Evolutionary conservation across 2,113 vertebrate species (phyloP).

Genomic region (Opisthocomus hoazin): DNA sequence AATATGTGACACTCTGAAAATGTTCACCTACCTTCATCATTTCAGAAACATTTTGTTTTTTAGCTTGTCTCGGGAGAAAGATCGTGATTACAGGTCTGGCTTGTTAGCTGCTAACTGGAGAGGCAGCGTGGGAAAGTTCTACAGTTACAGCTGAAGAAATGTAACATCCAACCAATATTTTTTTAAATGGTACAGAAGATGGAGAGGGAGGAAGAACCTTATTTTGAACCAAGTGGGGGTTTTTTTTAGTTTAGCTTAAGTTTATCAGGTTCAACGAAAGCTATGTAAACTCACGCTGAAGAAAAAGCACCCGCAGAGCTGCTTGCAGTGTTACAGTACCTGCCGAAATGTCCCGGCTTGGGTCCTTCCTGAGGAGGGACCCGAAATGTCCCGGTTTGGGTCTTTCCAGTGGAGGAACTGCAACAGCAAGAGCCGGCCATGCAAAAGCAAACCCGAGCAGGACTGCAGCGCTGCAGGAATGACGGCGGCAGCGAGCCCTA

Average conservation of each 20-base stretch:
- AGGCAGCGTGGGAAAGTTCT: conserved; percentile 51
- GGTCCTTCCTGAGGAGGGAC: background rate
- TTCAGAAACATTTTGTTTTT: conserved; percentile 49
- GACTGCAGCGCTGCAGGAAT: rapidly evolving
- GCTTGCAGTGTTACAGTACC: rapidly evolving
- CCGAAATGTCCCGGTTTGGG: background rate
- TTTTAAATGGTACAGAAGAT: background rate
- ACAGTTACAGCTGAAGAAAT: background rate
- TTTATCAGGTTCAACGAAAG: background rate
- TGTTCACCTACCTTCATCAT: conserved; percentile 26
- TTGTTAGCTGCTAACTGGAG: conserved; percentile 16
- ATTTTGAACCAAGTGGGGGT: background rate
- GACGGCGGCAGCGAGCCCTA: rapidly evolving
- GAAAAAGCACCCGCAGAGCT: background rate
- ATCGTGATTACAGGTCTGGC: background rate
- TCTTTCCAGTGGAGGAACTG: background rate
- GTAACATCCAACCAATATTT: background rate
- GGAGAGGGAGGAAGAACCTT: background rate
- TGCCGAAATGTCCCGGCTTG: background rate
- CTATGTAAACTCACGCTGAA: background rate
- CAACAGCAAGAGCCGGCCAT: background rate
- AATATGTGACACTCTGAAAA: conserved; percentile 54
- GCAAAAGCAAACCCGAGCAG: background rate
- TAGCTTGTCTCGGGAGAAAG: background rate
- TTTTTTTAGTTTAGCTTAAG: background rate